phyloP scores from a whole-genome alignment of 2,797 vertebrate species.

The Agapornis canus region DNA sequence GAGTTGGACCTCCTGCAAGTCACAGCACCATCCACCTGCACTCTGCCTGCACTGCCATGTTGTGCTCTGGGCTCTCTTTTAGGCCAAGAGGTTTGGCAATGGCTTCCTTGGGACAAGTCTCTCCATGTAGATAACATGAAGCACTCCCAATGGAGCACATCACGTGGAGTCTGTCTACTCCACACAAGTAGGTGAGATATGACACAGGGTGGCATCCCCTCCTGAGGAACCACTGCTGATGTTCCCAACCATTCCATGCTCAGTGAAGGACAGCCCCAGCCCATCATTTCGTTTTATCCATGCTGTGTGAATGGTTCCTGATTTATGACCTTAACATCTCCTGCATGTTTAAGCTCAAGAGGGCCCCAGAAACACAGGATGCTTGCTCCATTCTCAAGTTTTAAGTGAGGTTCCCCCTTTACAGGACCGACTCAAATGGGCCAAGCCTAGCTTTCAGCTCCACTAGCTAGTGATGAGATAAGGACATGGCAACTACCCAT shows the following conservation, averaged over 20 bases:
- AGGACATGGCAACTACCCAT: accelerated
- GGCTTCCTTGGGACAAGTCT: neutral
- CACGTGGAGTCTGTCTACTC: neutral
- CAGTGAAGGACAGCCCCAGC: neutral
- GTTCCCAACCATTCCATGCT: neutral
- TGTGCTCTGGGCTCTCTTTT: neutral
- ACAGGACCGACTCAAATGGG: neutral
- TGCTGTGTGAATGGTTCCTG: neutral
- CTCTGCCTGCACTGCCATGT: accelerated
- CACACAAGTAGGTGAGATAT: neutral
- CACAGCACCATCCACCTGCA: accelerated
- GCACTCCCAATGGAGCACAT: accelerated
- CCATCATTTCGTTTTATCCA: neutral
- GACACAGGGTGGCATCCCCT: neutral
- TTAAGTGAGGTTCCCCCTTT: neutral
- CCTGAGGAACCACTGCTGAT: neutral
- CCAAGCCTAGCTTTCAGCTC: neutral
- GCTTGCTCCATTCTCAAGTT: neutral
- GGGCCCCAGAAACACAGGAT: accelerated
- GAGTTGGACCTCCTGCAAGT: neutral
- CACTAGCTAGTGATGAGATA: neutral
- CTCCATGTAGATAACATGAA: accelerated
- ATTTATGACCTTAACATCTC: neutral
- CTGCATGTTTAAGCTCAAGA: accelerated
- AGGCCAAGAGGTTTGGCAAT: neutral